These are phyloP conservation scores for Nanger granti DNA, from an alignment of 2,113 vertebrate species.

Conservation along the genomic window DNA sequence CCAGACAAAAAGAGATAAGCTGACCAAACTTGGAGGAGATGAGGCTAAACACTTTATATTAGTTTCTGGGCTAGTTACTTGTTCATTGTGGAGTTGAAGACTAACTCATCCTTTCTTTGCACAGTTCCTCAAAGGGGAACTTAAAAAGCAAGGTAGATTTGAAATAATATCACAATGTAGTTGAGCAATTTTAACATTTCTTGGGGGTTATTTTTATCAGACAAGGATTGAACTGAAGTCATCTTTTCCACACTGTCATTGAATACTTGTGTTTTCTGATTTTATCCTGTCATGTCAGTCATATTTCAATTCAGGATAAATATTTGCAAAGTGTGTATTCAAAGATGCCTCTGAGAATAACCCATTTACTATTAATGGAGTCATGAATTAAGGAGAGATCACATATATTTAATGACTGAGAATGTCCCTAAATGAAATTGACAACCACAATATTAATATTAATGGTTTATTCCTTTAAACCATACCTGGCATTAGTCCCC, in stretches of 20 bases:
- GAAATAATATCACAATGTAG: neutral
- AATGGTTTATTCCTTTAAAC: neutral
- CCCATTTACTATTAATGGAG: neutral
- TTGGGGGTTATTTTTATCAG: conserved; percentile 24
- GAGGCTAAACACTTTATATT: neutral
- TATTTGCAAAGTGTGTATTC: neutral
- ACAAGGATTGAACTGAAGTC: neutral
- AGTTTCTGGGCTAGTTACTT: neutral
- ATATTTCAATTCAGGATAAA: conserved; percentile 17
- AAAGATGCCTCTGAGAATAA: neutral
- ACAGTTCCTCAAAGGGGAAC: neutral
- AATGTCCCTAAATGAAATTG: conserved; percentile 19
- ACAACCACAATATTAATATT: neutral
- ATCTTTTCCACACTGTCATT: conserved; percentile 6
- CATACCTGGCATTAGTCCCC: neutral
- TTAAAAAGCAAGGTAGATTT: neutral
- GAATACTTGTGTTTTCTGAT: conserved; percentile 5
- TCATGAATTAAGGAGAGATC: neutral
- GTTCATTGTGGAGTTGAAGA: neutral
- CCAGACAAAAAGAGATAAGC: neutral
- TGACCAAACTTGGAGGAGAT: neutral
- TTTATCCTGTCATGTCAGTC: neutral
- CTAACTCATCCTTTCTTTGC: neutral
- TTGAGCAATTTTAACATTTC: neutral
- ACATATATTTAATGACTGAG: neutral